Conservation (phyloP, 2,888 invertebrate species). For the Glyphotaelius pellucidus region DNA sequence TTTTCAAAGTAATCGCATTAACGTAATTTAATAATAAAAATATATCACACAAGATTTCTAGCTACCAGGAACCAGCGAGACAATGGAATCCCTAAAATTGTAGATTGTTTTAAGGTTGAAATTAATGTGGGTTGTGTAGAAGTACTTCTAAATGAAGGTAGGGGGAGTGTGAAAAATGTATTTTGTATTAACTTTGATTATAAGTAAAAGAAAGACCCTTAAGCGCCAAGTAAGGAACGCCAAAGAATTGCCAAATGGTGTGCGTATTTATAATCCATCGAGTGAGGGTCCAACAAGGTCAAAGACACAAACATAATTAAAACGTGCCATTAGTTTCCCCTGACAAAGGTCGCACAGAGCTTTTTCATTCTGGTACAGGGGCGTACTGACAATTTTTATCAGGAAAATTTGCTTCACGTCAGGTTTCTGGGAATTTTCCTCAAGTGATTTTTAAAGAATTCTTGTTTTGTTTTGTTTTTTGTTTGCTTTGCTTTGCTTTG, state of each 20-base stretch:
- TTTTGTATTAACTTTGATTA: neutral
- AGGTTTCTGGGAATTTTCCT: too few relatives aligned
- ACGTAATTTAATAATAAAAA: neutral
- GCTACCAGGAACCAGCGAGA: neutral
- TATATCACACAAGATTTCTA: neutral
- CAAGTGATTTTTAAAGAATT: too few relatives aligned
- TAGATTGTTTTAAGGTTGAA: neutral
- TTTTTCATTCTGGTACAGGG: neutral
- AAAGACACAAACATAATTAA: neutral
- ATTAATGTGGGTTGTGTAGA: neutral
- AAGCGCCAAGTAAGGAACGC: neutral
- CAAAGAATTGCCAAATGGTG: neutral
- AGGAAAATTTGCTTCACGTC: neutral
- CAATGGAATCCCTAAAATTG: neutral
- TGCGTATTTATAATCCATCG: neutral
- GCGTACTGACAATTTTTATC: neutral
- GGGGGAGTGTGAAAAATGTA: neutral
- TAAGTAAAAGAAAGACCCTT: neutral
- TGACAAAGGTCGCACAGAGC: neutral
- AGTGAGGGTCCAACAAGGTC: neutral
- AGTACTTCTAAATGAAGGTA: too few relatives aligned
- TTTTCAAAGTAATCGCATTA: neutral
- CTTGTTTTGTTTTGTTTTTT: too few relatives aligned
- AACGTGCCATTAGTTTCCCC: neutral
- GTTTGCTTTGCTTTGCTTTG: too few relatives aligned